Percentiles rank a stretch among this genome's conserved stretches.
Conservation (phyloP, 2,113 vertebrate species). For the Miniopterus natalensis region DNA sequence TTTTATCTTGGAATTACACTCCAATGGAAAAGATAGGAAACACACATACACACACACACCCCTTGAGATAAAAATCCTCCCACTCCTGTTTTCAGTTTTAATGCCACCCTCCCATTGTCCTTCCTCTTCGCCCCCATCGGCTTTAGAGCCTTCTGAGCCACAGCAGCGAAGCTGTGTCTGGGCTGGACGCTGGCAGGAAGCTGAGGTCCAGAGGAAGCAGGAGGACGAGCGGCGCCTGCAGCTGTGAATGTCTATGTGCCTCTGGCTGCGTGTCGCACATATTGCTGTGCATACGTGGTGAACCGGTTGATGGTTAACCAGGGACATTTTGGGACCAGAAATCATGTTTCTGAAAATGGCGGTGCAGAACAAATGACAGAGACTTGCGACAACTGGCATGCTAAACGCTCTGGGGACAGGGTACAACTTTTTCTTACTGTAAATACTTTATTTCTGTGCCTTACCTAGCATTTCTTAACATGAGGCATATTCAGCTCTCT, state of each 20-base stretch:
- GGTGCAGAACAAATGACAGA: not conserved
- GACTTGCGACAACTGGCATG: not conserved
- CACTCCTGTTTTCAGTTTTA: not conserved
- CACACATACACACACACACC: not conserved
- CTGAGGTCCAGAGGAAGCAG: no score
- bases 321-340: not conserved
- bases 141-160: not conserved
- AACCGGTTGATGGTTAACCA: not conserved
- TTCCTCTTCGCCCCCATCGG: not conserved
- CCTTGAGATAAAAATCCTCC: not conserved
- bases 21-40: not conserved
- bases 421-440: not conserved
- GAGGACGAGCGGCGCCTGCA: not conserved
- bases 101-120: not conserved
- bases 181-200: not conserved
- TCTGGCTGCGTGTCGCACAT: not conserved
- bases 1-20: not conserved
- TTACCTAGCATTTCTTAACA: not conserved
- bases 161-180: not conserved
- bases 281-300: not conserved
- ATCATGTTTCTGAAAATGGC: not conserved
- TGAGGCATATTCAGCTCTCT: not conserved
- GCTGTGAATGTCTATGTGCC: not conserved
- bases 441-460: not conserved
- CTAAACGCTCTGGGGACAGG: not conserved